Evolutionary conservation across 2,113 vertebrate species (phyloP), one percentile per base, ranked within the genome.

Genomic region (Elephas maximus): DNA sequence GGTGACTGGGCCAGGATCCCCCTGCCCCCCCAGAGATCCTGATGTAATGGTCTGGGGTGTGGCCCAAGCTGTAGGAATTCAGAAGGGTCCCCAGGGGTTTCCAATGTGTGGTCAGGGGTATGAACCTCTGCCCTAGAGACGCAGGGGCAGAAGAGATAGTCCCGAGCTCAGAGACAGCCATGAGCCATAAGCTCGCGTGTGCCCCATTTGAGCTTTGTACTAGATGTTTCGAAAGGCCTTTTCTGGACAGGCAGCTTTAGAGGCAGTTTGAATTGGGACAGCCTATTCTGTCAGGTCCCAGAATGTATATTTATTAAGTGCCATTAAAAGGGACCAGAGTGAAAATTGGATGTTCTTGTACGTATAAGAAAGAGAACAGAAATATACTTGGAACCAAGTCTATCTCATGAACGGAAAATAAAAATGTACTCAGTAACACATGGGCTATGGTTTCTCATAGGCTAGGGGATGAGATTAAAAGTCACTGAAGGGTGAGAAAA

Each of bases 221-320:
- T 45, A 17, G 73, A 78, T 88, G 24, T 85, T 95, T 91, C 8
- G 80, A 63, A 26, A 65, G 63, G 24, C 63, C 14, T 17, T 60
- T 67, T 24, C 62, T 67, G 28, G 82, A 85, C 53, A 63, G 90
- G 41, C 28, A 62, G 91, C 81, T 5, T 82, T 15, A 45, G 51
- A 95, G 80, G 83, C 57, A 23, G 76, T 77, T 73, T 94, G 91
- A 80, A 94, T 33, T 11, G 94, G 81, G 92, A 94, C 94, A 92
- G 73, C 81, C 84, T 97, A 30, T 91, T 96, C 67, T 88, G 88
- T 96, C 80, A 85, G 92, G 87, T 76, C 94, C 90, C 85, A 96
- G 94, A 97, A 96, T 95, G 84, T 94, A 84, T 94, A 90, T 96
- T 97, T 97, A 94, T 90, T 94, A 97, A 98, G 96, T 98, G 94